phyloP scores from a whole-genome alignment of 2,888 invertebrate genomes.

The Incurvaria masculella region DNA sequence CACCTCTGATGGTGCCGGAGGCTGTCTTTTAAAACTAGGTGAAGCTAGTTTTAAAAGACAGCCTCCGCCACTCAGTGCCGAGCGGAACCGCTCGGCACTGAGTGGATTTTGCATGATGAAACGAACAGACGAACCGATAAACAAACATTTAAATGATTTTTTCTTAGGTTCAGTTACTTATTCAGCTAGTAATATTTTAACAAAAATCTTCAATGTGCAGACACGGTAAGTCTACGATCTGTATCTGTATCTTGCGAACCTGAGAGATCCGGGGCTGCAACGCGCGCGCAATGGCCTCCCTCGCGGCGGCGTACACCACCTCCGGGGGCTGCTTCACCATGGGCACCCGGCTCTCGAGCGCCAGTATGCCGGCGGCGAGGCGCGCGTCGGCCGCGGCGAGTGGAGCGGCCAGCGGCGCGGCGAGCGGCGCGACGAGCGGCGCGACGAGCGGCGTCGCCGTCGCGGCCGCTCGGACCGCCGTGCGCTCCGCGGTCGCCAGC shows the following conservation, averaged over 20 bases:
- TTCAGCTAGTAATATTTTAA: too few relatives aligned
- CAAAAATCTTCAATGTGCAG: too few relatives aligned
- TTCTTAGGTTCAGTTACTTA: too few relatives aligned
- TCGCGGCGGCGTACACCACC: conserved; percentile 42
- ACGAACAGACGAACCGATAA: too few relatives aligned
- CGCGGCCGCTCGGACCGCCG: conserved; percentile 55
- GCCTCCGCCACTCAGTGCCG: too few relatives aligned
- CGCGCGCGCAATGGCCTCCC: conserved; percentile 56
- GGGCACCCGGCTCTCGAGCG: conserved; percentile 63
- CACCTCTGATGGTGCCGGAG: too few relatives aligned
- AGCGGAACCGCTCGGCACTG: too few relatives aligned
- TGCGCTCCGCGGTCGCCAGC: conserved; percentile 62
- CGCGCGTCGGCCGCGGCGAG: conserved; percentile 59
- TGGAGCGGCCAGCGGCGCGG: conserved; percentile 35
- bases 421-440: conserved; percentile 55
- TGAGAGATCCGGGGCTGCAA: conserved; percentile 56
- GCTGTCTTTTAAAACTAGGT: too few relatives aligned
- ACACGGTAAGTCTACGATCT: conserved; percentile 19
- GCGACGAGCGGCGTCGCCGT: conserved; percentile 61
- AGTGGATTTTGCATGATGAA: too few relatives aligned
- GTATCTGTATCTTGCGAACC: conserved; percentile 38
- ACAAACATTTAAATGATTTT: too few relatives aligned
- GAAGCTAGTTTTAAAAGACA: too few relatives aligned
- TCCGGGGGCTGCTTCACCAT: conserved; percentile 64
- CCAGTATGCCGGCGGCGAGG: conserved; percentile 63